Base-by-base conservation (phyloP, 2,113 vertebrate genomes). In the Solea senegalensis region DNA sequence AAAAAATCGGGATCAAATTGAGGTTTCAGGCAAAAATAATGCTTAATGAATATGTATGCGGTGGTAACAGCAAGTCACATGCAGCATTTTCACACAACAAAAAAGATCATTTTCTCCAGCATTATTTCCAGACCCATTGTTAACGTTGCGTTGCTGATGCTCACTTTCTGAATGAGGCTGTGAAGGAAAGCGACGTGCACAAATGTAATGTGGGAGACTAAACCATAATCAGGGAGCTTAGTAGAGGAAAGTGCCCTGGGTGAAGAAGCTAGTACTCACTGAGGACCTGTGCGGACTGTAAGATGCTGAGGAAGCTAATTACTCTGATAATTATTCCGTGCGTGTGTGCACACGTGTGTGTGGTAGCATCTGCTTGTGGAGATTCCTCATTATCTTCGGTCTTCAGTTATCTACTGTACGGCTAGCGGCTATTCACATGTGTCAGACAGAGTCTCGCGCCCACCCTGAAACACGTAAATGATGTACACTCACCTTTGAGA, bases 231-330 rank as follows among this genome's bases (percentile, higher is more conserved):
- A 75, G 84, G 52, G 54, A 68, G 87, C 71, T 83, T 83, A 82
- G 82, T 74, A 27, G 50, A 77, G 66, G 81, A 85, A 84, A 69
- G 76, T 21, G 68, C 88, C 79, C 74, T 58, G 81, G 84, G 88
- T 82, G 83, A 74, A 74, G 65, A 78, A 78, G 49, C 63, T 79
- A 82, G 85, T 34, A 78, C 81, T 84, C 86, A 76, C 78, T 34
- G 48, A 88, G 84, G 87, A 87, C 84, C 71, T n/a, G 76, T 87
- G 71, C 88, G 83, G 81, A 85, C 69, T 88, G 68, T 56, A 70
- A 84, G 63, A 79, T 87, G 87, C 87, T 86, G 88, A 86, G 86
- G 64, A 87, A 83, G 88, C 83, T 90, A 88, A 90, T 91, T 89
- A 90, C 82, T 69, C 78, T 59, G 68, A 82, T 89, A 79, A 90